Evolutionary conservation across 2,113 vertebrate species (phyloP), one percentile per base, ranked within the genome.

Genomic region (Oncorhynchus mykiss): DNA sequence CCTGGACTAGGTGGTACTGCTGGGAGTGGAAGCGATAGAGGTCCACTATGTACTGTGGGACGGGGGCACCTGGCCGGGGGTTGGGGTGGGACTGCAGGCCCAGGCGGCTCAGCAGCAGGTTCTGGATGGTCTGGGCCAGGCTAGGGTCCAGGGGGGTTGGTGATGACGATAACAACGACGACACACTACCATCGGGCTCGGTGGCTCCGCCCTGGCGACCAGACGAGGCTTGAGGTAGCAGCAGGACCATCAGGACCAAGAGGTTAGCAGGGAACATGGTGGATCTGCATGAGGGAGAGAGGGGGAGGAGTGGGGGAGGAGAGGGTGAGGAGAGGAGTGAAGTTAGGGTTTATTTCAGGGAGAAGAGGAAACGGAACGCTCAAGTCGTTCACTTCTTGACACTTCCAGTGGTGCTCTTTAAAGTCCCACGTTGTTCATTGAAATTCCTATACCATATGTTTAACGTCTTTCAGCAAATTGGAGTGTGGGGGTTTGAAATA

Each of bases 211-310:
- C 88, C 87, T 93, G 91, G 79, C 88, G 88, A 90, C 89, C 90
- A 87, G 88, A 92, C 80, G 87, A 92, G 88, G 86, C 88, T 79
- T 93, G 92, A 92, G 93, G 92, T 88, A 94, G 88, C 87, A 94
- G 91, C 91, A 94, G 89, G 87, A 93, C 88, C 92, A 93, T 93
- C 89, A 94, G 92, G 88, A 93, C 85, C 86, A 94, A 85, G 77
- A 94, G 89, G 87, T 93, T 94, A 95, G 92, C 93, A 93, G 92
- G 92, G 92, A 94, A 92, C 94, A 95, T 95, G 88, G 87, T 94
- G 93, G 89, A 92, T 81, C 94, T 95, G 11, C 9, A 49, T 24
- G 29, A 34, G 24, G 13, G 39, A 49, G 59, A 64, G 49, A n/a
- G 29, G 20, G 27, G 20, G 18, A 73, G 54, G 27, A 20, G 64